Percentiles rank a stretch among this genome's conserved stretches.
Evolutionary conservation across 2,113 vertebrate species (phyloP).

Genomic region (Nothoprocta perdicaria): DNA sequence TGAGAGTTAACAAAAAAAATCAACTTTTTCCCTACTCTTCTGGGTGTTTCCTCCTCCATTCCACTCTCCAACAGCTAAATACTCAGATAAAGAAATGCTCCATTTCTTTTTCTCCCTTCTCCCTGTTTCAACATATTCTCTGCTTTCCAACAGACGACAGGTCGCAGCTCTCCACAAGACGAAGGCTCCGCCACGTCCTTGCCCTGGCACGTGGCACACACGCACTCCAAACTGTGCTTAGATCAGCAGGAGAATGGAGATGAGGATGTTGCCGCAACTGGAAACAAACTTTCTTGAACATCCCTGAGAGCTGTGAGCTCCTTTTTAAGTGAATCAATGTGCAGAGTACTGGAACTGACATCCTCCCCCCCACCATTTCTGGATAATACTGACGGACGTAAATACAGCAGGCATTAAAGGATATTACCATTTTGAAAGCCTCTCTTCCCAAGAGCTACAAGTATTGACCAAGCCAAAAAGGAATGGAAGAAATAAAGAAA

Average conservation of each 20-base stretch:
- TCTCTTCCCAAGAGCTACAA: constrained; percentile 21
- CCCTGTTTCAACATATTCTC: background rate
- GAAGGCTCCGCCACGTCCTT: background rate
- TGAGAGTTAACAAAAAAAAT: too few relatives aligned
- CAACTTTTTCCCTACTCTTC: background rate
- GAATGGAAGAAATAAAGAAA: background rate
- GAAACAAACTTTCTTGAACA: constrained; percentile 44
- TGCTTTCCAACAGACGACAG: background rate
- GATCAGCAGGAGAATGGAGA: constrained; percentile 13
- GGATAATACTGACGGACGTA: constrained; percentile 31
- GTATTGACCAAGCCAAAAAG: background rate
- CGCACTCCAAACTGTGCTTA: background rate
- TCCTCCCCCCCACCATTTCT: constrained; percentile 4
- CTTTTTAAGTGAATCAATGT: constrained; percentile 60
- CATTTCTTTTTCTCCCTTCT: background rate
- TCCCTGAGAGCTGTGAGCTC: too few relatives aligned
- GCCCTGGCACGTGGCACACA: background rate
- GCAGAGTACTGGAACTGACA: constrained; percentile 49
- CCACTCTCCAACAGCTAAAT: background rate
- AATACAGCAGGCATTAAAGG: constrained; percentile 52
- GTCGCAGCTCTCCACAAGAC: background rate
- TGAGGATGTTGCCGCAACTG: constrained; percentile 21
- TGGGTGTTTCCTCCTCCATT: background rate
- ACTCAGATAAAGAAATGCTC: background rate
- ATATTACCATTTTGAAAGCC: constrained; percentile 29